Evolutionary conservation across 2,888 invertebrate genomes (phyloP), one percentile per base, ranked within the genome.

Genomic region (Anagyrus pseudococci): DNA sequence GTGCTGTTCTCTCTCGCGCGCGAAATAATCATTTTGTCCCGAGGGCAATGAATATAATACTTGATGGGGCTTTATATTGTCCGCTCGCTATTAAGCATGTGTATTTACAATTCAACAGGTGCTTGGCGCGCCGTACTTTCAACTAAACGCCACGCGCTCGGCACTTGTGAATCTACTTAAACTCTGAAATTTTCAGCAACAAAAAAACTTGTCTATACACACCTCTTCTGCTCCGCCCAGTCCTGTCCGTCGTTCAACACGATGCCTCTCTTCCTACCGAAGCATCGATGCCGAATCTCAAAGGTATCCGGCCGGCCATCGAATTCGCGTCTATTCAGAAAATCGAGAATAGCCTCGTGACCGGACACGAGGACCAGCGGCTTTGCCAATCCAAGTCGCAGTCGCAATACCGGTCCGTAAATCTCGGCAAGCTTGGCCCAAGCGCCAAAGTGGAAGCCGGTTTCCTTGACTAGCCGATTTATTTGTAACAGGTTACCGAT

Each of bases 231-330:
- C 60, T 86, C 85, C 61, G 82, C 83, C 89, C 90, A 91, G 46
- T 86, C 72, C 7, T 83, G 81, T 0, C 90, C 90, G 67, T 91
- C 91, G 1, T 86, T 84, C 68, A 90, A 90, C 1, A 90, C 86
- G n/a, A 91, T 83, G 4, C 90, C 89, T 56, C 85, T 80, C 76
- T 85, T 82, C 73, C 86, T 84, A 19, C 89, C 89, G 60, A 88
- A 85, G 37, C 88, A 87, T 64, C 90, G 82, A 66, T 88, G 78
- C 59, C 85, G 83, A 67, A 87, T 85, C 69, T 89, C 86, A 74
- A 89, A 89, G 37, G 86, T 88, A 68, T 89, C 84, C 0, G 90
- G 90, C 67, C 91, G 83, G 1, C 89, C 89, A 71, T 89, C 88
- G 70, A 89, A 90, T 67, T 88, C 88, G 15, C 85, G 85, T 7